Conservation (phyloP, 2,888 invertebrate genomes). For the Lasius platythorax region DNA sequence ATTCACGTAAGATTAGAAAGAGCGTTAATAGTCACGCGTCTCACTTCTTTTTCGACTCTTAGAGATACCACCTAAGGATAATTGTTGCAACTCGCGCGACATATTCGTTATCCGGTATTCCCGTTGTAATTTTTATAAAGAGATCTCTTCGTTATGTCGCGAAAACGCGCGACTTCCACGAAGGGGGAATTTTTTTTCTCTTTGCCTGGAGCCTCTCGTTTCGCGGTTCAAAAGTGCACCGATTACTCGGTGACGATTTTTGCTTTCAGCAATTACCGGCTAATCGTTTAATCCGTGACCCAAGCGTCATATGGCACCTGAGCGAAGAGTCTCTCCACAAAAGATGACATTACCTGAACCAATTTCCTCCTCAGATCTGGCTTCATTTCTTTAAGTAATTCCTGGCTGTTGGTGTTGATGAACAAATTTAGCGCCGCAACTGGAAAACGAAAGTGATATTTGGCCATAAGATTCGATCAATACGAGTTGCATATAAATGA, state of each 20-base stretch:
- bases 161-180: not conserved
- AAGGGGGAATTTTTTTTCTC: not conserved
- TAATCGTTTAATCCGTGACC: conserved; percentile 86
- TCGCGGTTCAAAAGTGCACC: conserved; percentile 15
- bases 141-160: not conserved
- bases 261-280: not conserved
- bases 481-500: not conserved
- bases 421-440: conserved; percentile 95
- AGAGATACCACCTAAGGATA: not conserved
- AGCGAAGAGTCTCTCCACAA: conserved; percentile 91
- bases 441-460: conserved; percentile 84
- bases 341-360: conserved; percentile 91
- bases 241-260: not conserved
- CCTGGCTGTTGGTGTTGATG: conserved; percentile 95
- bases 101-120: not conserved
- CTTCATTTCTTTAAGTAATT: conserved; percentile 95
- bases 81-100: not conserved
- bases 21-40: not conserved
- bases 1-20: not conserved
- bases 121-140: not conserved
- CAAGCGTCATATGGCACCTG: conserved; percentile 93
- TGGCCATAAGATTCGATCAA: not conserved
- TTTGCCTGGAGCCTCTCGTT: not conserved
- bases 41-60: not conserved
- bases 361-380: conserved; percentile 93